Base-by-base conservation (phyloP, 2,888 invertebrate genomes). In the Apocheima hispidaria region DNA sequence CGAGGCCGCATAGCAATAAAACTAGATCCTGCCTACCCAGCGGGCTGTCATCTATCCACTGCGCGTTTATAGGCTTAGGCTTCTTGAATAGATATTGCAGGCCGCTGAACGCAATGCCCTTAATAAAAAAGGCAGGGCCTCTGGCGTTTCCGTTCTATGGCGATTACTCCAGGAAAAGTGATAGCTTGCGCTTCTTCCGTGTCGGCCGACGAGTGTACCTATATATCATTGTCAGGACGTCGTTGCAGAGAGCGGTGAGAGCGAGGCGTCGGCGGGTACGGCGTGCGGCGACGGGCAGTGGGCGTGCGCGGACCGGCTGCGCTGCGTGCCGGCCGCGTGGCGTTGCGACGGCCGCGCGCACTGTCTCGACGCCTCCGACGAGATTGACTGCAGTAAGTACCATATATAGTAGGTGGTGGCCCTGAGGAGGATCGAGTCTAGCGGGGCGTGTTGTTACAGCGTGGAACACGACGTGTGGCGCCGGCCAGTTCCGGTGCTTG, bases 401-500 rank as follows among this genome's bases (percentile, higher is more conserved):
- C 10, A 5, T 23, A 23, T 23, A 23, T 23, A 2, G 23, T 23
- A 23, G 4, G 6, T 23, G 4, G 21, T 21, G 6, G 9, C 6
- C 9, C 9, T 2, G 38, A 38, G 38, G 38, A 2, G 4, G 36
- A 9, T 9, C 14, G 14, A 4, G n/a, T 35, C 4, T 5, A 16
- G 7, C 3, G 4, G 1, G 10, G 20, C 12, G 21, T 75, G 66
- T 65, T n/a, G 2, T 48, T 40, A 63, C 87, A 92, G 80, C 84
- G 50, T 90, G 90, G 77, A 88, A 81, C 73, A 83, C 74, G 77
- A 91, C 93, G 67, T 96, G 96, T 88, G 93, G 93, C 73, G 92
- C 93, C 68, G 95, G 94, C 16, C 96, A 96, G 90, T 97, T 97
- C 89, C 94, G 95, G 65, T 98, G 98, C 87, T 88, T 86, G 63